Evolutionary conservation across 2,797 vertebrate genomes (phyloP).

Genomic region (Poecilia wingei): DNA sequence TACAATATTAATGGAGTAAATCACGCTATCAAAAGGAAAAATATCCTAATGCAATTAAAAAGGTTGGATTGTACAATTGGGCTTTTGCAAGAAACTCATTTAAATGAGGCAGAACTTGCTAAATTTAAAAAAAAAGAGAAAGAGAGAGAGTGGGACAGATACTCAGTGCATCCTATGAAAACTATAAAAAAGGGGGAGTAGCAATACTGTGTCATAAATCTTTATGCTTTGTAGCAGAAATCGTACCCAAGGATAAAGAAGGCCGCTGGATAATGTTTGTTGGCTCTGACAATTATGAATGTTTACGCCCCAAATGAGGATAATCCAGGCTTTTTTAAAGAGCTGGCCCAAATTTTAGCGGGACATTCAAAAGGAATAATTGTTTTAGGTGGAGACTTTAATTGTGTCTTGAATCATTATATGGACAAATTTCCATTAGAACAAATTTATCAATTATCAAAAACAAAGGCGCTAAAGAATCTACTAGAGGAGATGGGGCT

Average conservation of each 20-base stretch:
- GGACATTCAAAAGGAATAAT: background rate
- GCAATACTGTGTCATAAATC: background rate
- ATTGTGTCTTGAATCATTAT: background rate
- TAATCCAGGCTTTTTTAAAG: background rate
- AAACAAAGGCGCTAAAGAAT: background rate
- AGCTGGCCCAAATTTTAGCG: background rate
- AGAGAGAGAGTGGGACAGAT: background rate
- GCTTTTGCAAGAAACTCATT: background rate
- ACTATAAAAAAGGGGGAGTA: background rate
- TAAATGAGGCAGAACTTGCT: background rate
- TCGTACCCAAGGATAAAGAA: background rate
- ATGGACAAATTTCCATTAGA: background rate
- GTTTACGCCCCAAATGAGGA: constrained; percentile 6
- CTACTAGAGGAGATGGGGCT: background rate
- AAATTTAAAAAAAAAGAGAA: background rate
- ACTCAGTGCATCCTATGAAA: background rate
- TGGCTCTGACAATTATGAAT: constrained; percentile 7
- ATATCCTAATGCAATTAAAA: background rate
- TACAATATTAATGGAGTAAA: constrained; percentile 1
- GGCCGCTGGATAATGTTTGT: background rate
- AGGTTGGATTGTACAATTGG: background rate
- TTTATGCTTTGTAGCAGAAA: background rate
- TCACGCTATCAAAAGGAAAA: background rate
- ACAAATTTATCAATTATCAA: background rate
- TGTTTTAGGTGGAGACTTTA: background rate